Evolutionary conservation across 2,113 vertebrate species (phyloP).

Genomic region (Ammodytes dubius): DNA sequence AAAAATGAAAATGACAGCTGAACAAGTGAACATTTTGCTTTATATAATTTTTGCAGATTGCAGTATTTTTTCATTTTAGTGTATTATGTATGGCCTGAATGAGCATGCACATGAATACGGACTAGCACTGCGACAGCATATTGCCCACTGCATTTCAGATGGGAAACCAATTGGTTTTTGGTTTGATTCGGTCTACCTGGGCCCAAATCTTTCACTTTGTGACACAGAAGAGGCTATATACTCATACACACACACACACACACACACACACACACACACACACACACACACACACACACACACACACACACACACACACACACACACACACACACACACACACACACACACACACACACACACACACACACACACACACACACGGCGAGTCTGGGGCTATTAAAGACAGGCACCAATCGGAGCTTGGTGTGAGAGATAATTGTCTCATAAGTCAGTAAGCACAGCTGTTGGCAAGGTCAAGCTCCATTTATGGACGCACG

Average conservation of each 20-base stretch:
- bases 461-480: slow-evolving; percentile 86
- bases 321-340: slow-evolving; percentile 43
- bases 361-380: slow-evolving; percentile 22
- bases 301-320: neutral
- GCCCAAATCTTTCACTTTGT: slow-evolving; percentile 44
- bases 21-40: no score
- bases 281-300: slow-evolving; percentile 37
- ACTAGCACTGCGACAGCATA: slow-evolving; percentile 6
- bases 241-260: slow-evolving; percentile 15
- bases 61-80: neutral
- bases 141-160: slow-evolving; percentile 27
- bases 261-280: slow-evolving; percentile 32
- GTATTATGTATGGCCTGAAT: neutral
- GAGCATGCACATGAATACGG: slow-evolving; percentile 10
- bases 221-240: slow-evolving; percentile 40
- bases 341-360: slow-evolving; percentile 30
- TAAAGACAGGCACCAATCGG: slow-evolving; percentile 67
- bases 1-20: no score
- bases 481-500: slow-evolving; percentile 74
- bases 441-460: slow-evolving; percentile 85
- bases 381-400: slow-evolving; percentile 63
- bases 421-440: slow-evolving; percentile 76
- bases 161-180: slow-evolving; percentile 56
- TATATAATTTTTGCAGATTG: no score
- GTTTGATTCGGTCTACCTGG: slow-evolving; percentile 65